Evolutionary conservation across 2,888 invertebrate genomes (phyloP), one percentile per base, ranked within the genome.

Genomic region (Drosophila buzzatii): DNA sequence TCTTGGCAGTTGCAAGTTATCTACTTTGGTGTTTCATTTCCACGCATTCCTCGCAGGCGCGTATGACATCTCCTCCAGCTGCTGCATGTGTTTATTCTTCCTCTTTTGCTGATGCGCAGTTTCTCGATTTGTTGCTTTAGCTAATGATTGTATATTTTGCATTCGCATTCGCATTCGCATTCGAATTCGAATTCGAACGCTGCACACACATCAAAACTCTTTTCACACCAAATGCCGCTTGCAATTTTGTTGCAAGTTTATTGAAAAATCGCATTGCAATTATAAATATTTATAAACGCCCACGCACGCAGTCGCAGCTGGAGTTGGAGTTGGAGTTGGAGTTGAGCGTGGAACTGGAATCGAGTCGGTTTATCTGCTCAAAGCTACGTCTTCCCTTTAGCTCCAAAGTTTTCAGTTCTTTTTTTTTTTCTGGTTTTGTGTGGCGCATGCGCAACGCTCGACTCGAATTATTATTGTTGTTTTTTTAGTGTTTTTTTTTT

Each of bases 221-320:
- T 66, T 78, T 73, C 68, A 70, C 76, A 70, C 81, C 45, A 47
- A 57, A 61, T 60, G 58, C 59, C n/a, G 60, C 58, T 66, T 69
- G 71, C 85, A 84, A 73, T 69, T 87, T 88, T 79, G 82, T 74
- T 62, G 76, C 83, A 68, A 77, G 61, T 61, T 65, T 80, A 76
- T 76, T 76, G 76, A 80, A 76, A 76, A 76, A 80, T 77, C 67
- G 76, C 68, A 72, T 42, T 62, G 73, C 72, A 70, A 85, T 85
- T 82, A 85, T 89, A 82, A 89, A 85, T 82, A 89, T 85, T 89
- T 86, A 82, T 82, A 68, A 83, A 65, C 82, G 56, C 82, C 82
- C 59, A 73, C 79, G 66, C 76, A 80, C 58, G 57, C 70, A 37
- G 65, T 55, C 42, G 35, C 23, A 16, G 67, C 55, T 20, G 14